phyloP scores from a whole-genome alignment of 2,888 invertebrate species.

The Tryphoninae sp. region DNA sequence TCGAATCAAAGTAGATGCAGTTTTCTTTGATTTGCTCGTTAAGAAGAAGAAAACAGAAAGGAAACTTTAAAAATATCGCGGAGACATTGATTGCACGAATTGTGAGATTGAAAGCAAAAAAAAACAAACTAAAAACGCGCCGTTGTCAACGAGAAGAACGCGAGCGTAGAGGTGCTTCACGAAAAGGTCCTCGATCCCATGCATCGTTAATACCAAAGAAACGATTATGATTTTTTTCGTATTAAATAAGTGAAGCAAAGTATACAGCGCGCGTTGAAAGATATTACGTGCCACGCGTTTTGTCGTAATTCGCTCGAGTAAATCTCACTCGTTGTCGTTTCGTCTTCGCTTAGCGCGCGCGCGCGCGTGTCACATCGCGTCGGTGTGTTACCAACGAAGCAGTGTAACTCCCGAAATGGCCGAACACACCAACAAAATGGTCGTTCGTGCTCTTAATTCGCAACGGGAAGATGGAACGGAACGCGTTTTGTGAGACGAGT shows the following conservation, averaged over 20 bases:
- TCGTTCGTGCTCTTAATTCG: slow-evolving; percentile 50
- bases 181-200: slow-evolving; percentile 66
- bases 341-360: background rate
- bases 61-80: slow-evolving; percentile 53
- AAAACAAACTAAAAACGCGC: slow-evolving; percentile 47
- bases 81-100: slow-evolving; percentile 27
- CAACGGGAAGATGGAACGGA: background rate
- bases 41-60: slow-evolving; percentile 48
- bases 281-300: background rate
- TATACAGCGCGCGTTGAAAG: slow-evolving; percentile 58
- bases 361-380: slow-evolving; percentile 21
- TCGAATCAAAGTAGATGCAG: slow-evolving; percentile 47
- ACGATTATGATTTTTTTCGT: slow-evolving; percentile 77
- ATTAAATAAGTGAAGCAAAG: slow-evolving; percentile 75
- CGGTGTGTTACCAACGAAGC: slow-evolving; percentile 1
- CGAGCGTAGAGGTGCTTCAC: slow-evolving; percentile 65
- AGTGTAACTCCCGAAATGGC: background rate
- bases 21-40: slow-evolving; percentile 60
- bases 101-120: slow-evolving; percentile 43
- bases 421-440: slow-evolving; percentile 8
- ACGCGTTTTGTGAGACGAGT: slow-evolving; percentile 17
- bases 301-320: background rate
- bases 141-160: slow-evolving; percentile 64
- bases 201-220: slow-evolving; percentile 80
- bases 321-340: background rate